Percentiles rank a stretch among this genome's conserved stretches.
Conservation (phyloP, 1,140 invertebrate genomes). For the Pseudomyrmex gracilis region DNA sequence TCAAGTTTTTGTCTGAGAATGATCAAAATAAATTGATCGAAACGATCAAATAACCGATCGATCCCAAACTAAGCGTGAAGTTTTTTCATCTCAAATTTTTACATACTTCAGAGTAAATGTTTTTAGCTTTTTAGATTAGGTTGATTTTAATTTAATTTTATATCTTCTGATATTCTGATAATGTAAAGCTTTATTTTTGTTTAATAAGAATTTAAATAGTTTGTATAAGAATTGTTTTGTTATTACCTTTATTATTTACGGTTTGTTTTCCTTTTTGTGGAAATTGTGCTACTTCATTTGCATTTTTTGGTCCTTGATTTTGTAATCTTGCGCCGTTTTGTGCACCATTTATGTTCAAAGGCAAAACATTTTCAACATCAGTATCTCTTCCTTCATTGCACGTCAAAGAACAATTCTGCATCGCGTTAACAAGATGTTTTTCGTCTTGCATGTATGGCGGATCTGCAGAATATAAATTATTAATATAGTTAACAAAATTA, state of each 20-base stretch:
- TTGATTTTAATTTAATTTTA: too few species aligned
- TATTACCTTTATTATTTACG: conserved; percentile 33
- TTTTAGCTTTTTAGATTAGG: too few species aligned
- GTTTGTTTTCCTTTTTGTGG: conserved; percentile 44
- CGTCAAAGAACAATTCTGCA: conserved; percentile 50
- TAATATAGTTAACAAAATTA: too few species aligned
- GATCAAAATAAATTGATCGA: too few species aligned
- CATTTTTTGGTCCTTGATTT: conserved; percentile 24
- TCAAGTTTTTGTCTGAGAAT: too few species aligned
- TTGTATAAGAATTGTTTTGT: background rate
- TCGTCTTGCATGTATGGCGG: conserved; percentile 36
- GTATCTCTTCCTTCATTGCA: conserved; percentile 9
- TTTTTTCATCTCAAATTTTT: too few species aligned
- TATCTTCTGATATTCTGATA: too few species aligned
- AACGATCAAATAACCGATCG: too few species aligned
- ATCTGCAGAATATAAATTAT: conserved; percentile 18
- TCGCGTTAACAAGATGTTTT: conserved; percentile 15
- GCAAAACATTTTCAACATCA: background rate
- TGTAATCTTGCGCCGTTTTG: conserved; percentile 18
- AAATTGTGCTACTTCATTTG: background rate
- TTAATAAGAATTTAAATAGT: too few species aligned
- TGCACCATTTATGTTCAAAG: background rate
- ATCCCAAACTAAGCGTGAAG: too few species aligned
- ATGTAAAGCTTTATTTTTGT: too few species aligned
- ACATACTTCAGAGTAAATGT: too few species aligned